Percentiles rank a stretch among this genome's conserved stretches.
phyloP scores from a whole-genome alignment of 2,797 vertebrate species.

The Alfaro cultratus region DNA sequence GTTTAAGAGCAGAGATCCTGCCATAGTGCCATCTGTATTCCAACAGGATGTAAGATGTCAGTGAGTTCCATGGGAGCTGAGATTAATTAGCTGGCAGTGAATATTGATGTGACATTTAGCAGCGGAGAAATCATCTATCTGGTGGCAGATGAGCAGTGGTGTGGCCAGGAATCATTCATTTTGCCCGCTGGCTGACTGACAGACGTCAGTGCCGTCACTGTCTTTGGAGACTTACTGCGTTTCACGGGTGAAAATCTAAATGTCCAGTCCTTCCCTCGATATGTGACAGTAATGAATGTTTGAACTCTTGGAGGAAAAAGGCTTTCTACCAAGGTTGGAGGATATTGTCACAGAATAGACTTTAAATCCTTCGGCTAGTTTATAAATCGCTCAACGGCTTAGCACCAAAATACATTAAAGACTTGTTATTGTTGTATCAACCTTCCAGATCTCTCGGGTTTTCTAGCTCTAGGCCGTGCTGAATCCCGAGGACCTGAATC shows the following conservation, averaged over 20 bases:
- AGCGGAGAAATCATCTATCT: constrained; percentile 66
- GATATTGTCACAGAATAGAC: not conserved
- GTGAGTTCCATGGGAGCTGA: constrained; percentile 48
- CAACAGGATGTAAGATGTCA: constrained; percentile 60
- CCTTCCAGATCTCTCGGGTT: too few relatives aligned
- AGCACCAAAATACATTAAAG: too few relatives aligned
- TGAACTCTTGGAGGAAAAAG: not conserved
- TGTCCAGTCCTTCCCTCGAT: constrained; percentile 8
- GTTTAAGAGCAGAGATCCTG: constrained; percentile 42
- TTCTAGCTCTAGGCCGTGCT: not conserved
- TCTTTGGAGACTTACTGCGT: constrained; percentile 34
- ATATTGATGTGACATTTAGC: constrained; percentile 82
- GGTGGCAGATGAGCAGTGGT: constrained; percentile 59
- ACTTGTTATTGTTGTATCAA: too few relatives aligned
- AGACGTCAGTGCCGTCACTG: constrained; percentile 19
- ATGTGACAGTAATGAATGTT: constrained; percentile 21
- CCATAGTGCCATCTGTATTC: constrained; percentile 64
- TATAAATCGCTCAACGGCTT: too few relatives aligned
- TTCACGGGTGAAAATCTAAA: constrained; percentile 40
- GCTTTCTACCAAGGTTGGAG: not conserved
- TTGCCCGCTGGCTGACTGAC: constrained; percentile 55
- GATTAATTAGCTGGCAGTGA: constrained; percentile 71
- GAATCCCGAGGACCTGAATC: too few relatives aligned
- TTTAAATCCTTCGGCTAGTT: constrained; percentile 9
- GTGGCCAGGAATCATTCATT: constrained; percentile 62